Evolutionary conservation across 1,140 invertebrate genomes (phyloP).

Genomic region (Apolygus lucorum): DNA sequence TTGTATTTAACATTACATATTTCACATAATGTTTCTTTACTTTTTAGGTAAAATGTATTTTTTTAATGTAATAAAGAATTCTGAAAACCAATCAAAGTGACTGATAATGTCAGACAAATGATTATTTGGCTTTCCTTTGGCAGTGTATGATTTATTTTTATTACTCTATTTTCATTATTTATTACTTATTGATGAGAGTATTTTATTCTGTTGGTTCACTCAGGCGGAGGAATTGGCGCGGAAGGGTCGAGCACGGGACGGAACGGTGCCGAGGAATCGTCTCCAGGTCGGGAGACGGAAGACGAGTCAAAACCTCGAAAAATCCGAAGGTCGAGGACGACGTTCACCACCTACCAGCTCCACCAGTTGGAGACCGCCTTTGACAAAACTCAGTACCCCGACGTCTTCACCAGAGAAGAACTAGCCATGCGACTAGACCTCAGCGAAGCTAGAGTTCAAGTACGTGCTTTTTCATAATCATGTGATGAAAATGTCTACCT

Average conservation of each 20-base stretch:
- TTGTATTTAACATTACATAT: no score
- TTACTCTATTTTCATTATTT: no score
- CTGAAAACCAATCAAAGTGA: background rate
- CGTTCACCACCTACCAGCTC: conserved; percentile 92
- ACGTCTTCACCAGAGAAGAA: conserved; percentile 95
- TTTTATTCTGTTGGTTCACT: background rate
- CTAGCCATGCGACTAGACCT: conserved; percentile 87
- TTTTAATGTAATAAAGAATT: background rate
- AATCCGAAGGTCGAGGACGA: conserved; percentile 56
- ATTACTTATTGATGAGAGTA: background rate
- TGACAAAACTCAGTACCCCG: conserved; percentile 97
- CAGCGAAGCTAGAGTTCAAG: conserved; percentile 95
- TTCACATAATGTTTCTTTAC: no score
- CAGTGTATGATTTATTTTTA: background rate
- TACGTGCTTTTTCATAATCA: no score
- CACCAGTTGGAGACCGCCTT: conserved; percentile 94
- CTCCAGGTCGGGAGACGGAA: conserved; percentile 8
- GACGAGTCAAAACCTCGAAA: conserved; percentile 35
- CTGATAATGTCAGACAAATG: background rate
- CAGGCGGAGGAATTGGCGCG: background rate
- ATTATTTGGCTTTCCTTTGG: background rate
- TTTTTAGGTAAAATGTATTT: background rate
- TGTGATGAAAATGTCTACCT: no score
- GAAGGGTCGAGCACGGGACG: conserved; percentile 1
- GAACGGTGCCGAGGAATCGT: background rate